Base-by-base conservation (phyloP, 1,140 invertebrate species). In the Teleopsis dalmanni region DNA sequence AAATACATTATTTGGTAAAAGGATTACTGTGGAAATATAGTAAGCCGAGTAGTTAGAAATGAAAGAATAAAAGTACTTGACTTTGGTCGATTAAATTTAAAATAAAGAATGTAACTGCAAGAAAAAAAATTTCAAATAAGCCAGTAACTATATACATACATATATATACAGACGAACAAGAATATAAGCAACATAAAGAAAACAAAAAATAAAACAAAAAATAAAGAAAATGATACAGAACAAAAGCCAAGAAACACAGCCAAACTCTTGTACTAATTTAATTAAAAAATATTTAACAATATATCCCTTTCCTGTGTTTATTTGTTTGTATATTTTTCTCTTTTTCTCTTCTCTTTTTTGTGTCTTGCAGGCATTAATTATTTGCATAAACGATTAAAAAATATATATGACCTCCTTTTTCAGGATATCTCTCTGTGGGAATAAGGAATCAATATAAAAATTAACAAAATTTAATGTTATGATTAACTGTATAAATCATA, bases 1-100 rank as follows among this genome's bases (percentile, higher is more conserved):
- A 87, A 87, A 76, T 82, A 81, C 76, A 65, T 70, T 52, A 67
- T 68, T 61, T 73, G 71, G 72, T 54, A 54, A 48, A 46, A 21
- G 22, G n/a, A n/a, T n/a, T n/a, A n/a, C n/a, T n/a, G n/a, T n/a
- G n/a, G n/a, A n/a, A n/a, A n/a, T n/a, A n/a, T n/a, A n/a, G n/a
- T n/a, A n/a, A n/a, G n/a, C n/a, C n/a, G n/a, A n/a, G n/a, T n/a
- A n/a, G n/a, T n/a, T n/a, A n/a, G n/a, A n/a, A n/a, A n/a, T n/a
- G n/a, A n/a, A n/a, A n/a, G n/a, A n/a, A n/a, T n/a, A n/a, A n/a
- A n/a, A n/a, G n/a, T n/a, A n/a, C n/a, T n/a, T n/a, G n/a, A n/a
- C n/a, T 44, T 29, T 26, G n/a, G 8, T 31, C 16, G 14, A 27
- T 14, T 22, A 8, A 44, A 9, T 19, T 22, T 33, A 16, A 7